A percentile compares a stretch with the other conserved stretches of the same genome.
Evolutionary conservation across 2,113 vertebrate genomes (phyloP).

Genomic region (Australoheros scitulus): DNA sequence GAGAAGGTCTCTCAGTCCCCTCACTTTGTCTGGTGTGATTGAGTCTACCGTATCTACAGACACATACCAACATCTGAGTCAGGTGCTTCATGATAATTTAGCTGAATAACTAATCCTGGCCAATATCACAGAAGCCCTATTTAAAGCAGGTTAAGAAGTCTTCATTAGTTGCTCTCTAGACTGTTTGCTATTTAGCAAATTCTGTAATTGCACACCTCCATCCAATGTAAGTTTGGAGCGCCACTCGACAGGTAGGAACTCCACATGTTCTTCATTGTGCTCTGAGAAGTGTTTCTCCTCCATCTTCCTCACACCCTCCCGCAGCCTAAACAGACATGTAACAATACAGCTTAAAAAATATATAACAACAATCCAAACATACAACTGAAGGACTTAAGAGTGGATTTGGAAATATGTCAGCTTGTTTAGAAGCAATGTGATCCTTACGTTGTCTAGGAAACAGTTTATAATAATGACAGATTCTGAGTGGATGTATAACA

Average conservation of each 20-base stretch:
- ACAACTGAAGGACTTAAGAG: neutral
- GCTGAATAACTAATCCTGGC: neutral
- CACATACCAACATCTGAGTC: conserved; percentile 1
- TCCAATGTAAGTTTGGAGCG: conserved; percentile 94
- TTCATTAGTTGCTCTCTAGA: neutral
- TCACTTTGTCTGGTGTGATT: conserved; percentile 98
- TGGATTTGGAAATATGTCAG: neutral
- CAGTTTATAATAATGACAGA: neutral
- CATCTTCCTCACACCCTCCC: conserved; percentile 94
- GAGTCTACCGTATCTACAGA: conserved; percentile 93
- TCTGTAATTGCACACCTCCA: conserved; percentile 80
- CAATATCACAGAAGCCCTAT: rapidly evolving
- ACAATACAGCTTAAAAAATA: neutral
- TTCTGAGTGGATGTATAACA: neutral
- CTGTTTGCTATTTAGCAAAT: neutral
- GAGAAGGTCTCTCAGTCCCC: conserved; percentile 93
- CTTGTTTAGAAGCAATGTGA: neutral
- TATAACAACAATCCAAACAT: neutral
- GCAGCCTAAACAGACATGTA: conserved; percentile 82
- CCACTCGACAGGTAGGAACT: conserved; percentile 98
- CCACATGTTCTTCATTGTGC: conserved; percentile 88
- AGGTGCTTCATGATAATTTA: neutral
- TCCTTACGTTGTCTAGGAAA: neutral
- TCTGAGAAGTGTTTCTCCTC: conserved; percentile 96
- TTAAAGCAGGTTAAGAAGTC: neutral